Percentiles rank a stretch among this genome's conserved stretches.
Conservation (phyloP, 1,140 invertebrate genomes). For the Magallana ariakensis region DNA sequence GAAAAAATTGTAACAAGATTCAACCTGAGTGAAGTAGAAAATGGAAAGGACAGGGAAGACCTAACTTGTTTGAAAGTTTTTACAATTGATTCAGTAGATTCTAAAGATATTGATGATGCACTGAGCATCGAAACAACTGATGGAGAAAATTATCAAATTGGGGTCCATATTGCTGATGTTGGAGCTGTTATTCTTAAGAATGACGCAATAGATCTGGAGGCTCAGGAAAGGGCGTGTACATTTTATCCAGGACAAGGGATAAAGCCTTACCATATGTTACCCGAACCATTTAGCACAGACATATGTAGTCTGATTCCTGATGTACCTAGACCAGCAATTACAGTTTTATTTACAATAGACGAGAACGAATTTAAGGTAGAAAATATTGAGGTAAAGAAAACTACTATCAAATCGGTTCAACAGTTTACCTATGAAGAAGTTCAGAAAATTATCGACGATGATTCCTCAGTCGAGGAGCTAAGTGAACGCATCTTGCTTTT, state of each 20-base stretch:
- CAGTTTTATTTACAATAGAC: conserved; percentile 64
- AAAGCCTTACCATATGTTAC: conserved; percentile 76
- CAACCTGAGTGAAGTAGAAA: background rate
- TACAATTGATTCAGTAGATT: conserved; percentile 97
- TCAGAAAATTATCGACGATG: conserved; percentile 56
- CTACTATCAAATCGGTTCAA: conserved; percentile 52
- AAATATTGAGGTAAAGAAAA: conserved; percentile 46
- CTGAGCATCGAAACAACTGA: conserved; percentile 83
- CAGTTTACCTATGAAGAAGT: conserved; percentile 63
- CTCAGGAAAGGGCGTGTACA: conserved; percentile 66
- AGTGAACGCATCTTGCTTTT: conserved; percentile 50
- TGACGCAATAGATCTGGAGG: conserved; percentile 69
- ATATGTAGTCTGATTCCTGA: conserved; percentile 76
- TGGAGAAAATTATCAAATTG: conserved; percentile 52
- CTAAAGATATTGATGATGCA: conserved; percentile 99
- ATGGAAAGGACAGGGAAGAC: conserved; percentile 83
- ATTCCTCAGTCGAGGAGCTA: background rate
- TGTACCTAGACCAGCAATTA: conserved; percentile 66
- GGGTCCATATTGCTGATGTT: conserved; percentile 77
- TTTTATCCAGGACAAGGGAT: conserved; percentile 67
- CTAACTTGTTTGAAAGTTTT: conserved; percentile 84
- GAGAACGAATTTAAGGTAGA: conserved; percentile 42
- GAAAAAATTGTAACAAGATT: background rate
- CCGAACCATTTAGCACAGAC: conserved; percentile 73
- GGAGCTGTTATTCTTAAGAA: conserved; percentile 65